Evolutionary conservation across 2,113 vertebrate genomes (phyloP).

Genomic region (Gymnarchus niloticus): DNA sequence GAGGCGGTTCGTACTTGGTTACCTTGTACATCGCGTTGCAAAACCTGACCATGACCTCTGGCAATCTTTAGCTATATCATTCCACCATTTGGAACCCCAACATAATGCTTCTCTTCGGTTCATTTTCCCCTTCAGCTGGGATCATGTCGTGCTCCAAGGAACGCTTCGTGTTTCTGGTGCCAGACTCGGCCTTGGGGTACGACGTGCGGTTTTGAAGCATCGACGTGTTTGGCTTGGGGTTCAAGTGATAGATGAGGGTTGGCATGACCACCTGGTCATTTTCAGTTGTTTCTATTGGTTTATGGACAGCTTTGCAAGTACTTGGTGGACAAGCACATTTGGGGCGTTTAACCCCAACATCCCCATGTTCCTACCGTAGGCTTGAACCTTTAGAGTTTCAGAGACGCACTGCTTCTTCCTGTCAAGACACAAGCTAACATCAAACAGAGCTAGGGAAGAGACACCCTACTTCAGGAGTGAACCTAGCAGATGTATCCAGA

Average conservation of each 20-base stretch:
- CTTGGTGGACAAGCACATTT: too few relatives aligned
- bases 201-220: background rate
- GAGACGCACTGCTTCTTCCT: background rate
- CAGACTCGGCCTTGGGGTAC: background rate
- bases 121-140: background rate
- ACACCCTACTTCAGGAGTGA: background rate
- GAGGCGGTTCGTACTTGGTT: constrained; percentile 13
- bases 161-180: background rate
- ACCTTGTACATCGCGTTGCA: constrained; percentile 3
- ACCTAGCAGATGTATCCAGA: background rate
- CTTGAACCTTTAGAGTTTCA: background rate
- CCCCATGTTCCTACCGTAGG: too few relatives aligned
- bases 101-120: background rate
- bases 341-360: too few relatives aligned
- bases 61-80: background rate
- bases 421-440: background rate
- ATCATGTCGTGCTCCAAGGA: background rate
- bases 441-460: background rate
- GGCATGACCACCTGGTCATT: background rate
- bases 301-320: too few relatives aligned
- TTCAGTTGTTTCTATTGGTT: background rate
- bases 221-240: background rate
- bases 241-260: background rate
- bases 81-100: background rate
- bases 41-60: constrained; percentile 1